Percentiles rank a stretch among this genome's conserved stretches.
phyloP scores from a whole-genome alignment of 2,113 vertebrate species.

The Heptranchias perlo region DNA sequence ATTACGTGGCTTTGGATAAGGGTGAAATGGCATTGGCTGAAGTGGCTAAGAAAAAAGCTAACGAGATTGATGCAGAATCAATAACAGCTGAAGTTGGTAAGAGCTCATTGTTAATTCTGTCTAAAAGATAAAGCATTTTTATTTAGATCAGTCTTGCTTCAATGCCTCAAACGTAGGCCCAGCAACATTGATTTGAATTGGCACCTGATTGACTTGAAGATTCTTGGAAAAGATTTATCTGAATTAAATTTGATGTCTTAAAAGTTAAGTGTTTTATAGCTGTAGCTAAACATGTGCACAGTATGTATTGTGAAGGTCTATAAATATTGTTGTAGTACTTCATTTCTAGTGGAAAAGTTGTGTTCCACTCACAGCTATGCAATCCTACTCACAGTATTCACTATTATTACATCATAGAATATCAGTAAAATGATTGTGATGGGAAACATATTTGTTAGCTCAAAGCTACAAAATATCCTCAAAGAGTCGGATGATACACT shows the following conservation, averaged over 20 bases:
- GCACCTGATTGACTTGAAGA: conserved; percentile 42
- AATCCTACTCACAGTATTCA: neutral
- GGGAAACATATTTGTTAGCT: neutral
- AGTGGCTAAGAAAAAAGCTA: conserved; percentile 88
- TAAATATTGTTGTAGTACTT: neutral
- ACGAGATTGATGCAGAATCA: conserved; percentile 77
- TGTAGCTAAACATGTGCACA: neutral
- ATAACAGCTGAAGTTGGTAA: conserved; percentile 68
- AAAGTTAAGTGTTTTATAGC: neutral
- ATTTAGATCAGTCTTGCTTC: conserved; percentile 57
- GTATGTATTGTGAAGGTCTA: neutral
- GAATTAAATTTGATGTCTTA: conserved; percentile 29
- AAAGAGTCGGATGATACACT: neutral
- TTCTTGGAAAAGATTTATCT: conserved; percentile 20
- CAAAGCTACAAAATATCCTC: neutral
- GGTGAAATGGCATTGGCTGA: conserved; percentile 89
- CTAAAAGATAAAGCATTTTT: conserved; percentile 51
- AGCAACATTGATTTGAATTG: conserved; percentile 47
- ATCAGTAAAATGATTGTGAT: neutral
- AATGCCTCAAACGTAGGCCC: conserved; percentile 43
- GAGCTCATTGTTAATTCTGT: conserved; percentile 57
- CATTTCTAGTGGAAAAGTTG: neutral
- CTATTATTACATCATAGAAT: neutral
- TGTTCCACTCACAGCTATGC: no score
- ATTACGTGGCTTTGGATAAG: conserved; percentile 92